Conservation (phyloP, 1,140 invertebrate species). For the Daktulosphaira vitifoliae region DNA sequence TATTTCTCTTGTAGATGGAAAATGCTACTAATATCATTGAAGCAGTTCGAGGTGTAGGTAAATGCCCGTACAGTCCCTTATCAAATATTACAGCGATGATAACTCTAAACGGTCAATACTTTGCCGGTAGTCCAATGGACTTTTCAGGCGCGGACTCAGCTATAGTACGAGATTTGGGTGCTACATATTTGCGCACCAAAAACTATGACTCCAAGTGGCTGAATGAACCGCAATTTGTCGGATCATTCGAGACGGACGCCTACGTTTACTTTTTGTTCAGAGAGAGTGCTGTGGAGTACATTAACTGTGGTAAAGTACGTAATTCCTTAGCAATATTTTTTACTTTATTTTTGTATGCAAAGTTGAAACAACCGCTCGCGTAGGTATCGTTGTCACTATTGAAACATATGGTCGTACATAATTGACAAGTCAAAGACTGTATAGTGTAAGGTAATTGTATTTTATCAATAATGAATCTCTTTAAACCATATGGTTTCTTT, state of each 20-base stretch:
- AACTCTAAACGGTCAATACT: slow-evolving; percentile 65
- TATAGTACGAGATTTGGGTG: slow-evolving; percentile 53
- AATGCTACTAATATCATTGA: slow-evolving; percentile 59
- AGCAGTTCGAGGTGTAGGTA: slow-evolving; percentile 63
- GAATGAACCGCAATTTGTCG: slow-evolving; percentile 87
- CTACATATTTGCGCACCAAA: slow-evolving; percentile 58
- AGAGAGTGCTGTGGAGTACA: slow-evolving; percentile 83
- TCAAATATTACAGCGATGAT: slow-evolving; percentile 77
- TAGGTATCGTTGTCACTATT: no score
- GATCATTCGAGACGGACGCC: slow-evolving; percentile 77
- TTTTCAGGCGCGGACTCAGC: slow-evolving; percentile 72
- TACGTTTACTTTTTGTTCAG: slow-evolving; percentile 87
- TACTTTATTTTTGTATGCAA: no score
- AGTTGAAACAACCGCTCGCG: no score
- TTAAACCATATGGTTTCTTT: no score
- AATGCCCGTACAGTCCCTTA: slow-evolving; percentile 75
- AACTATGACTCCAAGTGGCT: slow-evolving; percentile 88
- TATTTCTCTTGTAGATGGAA: slow-evolving; percentile 68
- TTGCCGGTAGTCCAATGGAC: slow-evolving; percentile 72
- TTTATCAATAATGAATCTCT: no score
- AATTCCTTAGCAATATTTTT: no score
- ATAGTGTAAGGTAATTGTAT: no score
- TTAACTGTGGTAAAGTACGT: slow-evolving; percentile 83
- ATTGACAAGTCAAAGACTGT: no score
- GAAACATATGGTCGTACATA: no score